These are phyloP conservation scores for Apomyelois bistriatella DNA, from an alignment of 2,888 invertebrate species.

Conservation along the genomic window DNA sequence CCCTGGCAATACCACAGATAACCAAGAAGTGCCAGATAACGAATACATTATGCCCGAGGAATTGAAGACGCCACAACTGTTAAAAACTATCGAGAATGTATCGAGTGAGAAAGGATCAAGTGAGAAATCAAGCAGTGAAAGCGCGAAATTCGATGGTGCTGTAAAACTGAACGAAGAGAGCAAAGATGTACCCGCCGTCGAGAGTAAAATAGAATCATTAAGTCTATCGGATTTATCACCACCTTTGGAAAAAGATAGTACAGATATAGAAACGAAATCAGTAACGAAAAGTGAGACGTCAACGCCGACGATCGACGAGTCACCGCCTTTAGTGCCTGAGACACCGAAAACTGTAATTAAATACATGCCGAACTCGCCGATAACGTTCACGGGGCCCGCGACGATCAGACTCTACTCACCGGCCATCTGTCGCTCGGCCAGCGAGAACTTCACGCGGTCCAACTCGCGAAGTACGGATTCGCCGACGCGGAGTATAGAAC, in stretches of 20 bases:
- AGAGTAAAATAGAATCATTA: slow-evolving; percentile 42
- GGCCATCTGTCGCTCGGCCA: slow-evolving; percentile 69
- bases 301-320: slow-evolving; percentile 32
- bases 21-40: slow-evolving; percentile 11
- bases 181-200: slow-evolving; percentile 19
- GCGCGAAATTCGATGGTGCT: slow-evolving; percentile 16
- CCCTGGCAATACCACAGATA: slow-evolving; percentile 24
- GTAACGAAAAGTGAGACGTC: slow-evolving; percentile 29
- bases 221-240: slow-evolving; percentile 58
- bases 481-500: slow-evolving; percentile 45
- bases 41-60: slow-evolving; percentile 27
- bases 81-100: slow-evolving; percentile 38
- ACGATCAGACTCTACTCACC: slow-evolving; percentile 58
- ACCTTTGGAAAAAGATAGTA: slow-evolving; percentile 40
- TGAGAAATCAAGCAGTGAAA: slow-evolving; percentile 22
- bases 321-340: slow-evolving; percentile 52
- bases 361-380: slow-evolving; percentile 24
- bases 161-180: slow-evolving; percentile 23
- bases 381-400: slow-evolving; percentile 33
- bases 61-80: slow-evolving; percentile 32
- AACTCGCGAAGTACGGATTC: slow-evolving; percentile 44
- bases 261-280: slow-evolving; percentile 21
- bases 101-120: slow-evolving; percentile 28
- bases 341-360: slow-evolving; percentile 33
- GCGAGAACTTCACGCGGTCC: slow-evolving; percentile 58